Base-by-base conservation (phyloP, 2,113 vertebrate species). In the Halcyon malimbica region DNA sequence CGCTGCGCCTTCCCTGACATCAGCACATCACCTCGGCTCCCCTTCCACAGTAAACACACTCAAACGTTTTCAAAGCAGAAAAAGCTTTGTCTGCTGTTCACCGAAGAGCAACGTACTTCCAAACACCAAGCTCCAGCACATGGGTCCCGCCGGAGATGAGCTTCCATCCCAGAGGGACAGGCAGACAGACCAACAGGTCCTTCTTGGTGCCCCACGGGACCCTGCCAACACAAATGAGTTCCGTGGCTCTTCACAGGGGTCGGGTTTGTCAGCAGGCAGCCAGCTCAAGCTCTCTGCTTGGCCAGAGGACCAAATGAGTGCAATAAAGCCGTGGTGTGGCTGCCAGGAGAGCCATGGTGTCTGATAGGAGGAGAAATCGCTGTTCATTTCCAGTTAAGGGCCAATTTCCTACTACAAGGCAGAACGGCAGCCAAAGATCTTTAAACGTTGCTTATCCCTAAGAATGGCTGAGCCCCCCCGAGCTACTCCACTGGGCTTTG, bases 371-470 rank as follows among this genome's bases (percentile, higher is more conserved):
- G n/a, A 92, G 91, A 80, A 90, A 53, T 42, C 4, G 0, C 70
- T 64, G 85, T 21, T 93, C 79, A 82, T 79, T 94, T 96, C 94
- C 94, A 97, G 94, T 96, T 46, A 96, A 89, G 79, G 83, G 42
- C 75, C 60, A 29, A 54, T 79, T 93, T 83, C 81, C 78, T 68
- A 90, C 94, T 69, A 20, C 74, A 59, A 62, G 87, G 62, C 76
- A 92, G 86, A 93, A 92, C 82, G 59, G 87, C 91, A 93, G 95
- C 91, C 95, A 96, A 85, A 77, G 35, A n/a, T 70, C 96, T 79
- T 67, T 60, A 74, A 79, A 81, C 81, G 81, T 89, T 91, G 62
- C 89, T 93, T 83, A 63, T 71, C 60, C 60, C 76, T 50, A 80
- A 37, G 24, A 51, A 42, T 35, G 69, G 81, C 68, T 44, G 54